Evolutionary conservation across 2,888 invertebrate species (phyloP).

Genomic region (Bibio marci): DNA sequence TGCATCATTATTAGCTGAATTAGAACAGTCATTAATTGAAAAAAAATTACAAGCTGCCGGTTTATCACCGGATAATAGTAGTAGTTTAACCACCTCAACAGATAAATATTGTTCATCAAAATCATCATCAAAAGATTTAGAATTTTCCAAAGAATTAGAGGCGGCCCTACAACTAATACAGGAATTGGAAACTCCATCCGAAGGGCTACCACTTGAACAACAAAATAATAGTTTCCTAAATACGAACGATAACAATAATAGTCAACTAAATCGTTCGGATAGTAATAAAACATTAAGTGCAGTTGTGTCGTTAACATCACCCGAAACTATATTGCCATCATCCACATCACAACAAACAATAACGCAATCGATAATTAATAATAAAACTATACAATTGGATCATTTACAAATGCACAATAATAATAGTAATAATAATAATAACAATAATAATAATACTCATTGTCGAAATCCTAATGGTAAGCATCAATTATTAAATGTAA

Average conservation of each 20-base stretch:
- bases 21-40: slow-evolving; percentile 28
- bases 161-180: slow-evolving; percentile 33
- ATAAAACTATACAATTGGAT: too few relatives aligned
- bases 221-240: background rate
- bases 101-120: slow-evolving; percentile 21
- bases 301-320: slow-evolving; percentile 26
- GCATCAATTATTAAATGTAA: slow-evolving; percentile 17
- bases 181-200: slow-evolving; percentile 30
- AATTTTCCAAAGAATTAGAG: slow-evolving; percentile 32
- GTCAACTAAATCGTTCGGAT: slow-evolving; percentile 9
- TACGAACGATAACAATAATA: background rate
- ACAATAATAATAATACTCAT: too few relatives aligned
- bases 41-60: slow-evolving; percentile 22
- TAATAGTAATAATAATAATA: too few relatives aligned
- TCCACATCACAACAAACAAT: too few relatives aligned
- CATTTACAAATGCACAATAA: slow-evolving; percentile 2
- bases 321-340: background rate
- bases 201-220: background rate
- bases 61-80: slow-evolving; percentile 19
- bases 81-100: slow-evolving; percentile 17
- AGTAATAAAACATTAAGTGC: slow-evolving; percentile 31
- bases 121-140: slow-evolving; percentile 26
- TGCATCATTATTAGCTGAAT: slow-evolving; percentile 32
- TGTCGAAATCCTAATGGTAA: too few relatives aligned
- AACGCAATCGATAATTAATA: too few relatives aligned